phyloP scores from a whole-genome alignment of 2,888 invertebrate species.

The Hyles lineata region DNA sequence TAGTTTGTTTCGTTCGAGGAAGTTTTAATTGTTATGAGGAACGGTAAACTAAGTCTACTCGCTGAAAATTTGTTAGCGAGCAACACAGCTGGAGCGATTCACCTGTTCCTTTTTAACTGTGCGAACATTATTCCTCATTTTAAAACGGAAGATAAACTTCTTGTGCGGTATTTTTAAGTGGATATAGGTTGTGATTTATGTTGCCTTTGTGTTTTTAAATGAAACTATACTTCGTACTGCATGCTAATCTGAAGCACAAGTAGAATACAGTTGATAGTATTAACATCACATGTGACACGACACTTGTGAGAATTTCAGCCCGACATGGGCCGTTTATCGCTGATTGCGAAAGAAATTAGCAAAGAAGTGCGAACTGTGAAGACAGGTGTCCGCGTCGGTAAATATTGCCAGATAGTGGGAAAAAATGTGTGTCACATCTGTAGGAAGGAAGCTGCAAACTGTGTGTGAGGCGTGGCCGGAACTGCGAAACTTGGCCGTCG shows the following conservation, averaged over 20 bases:
- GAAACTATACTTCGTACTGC: neutral
- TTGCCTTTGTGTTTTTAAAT: neutral
- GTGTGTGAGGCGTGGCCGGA: constrained; percentile 60
- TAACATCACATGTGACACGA: neutral
- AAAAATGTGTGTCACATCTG: constrained; percentile 43
- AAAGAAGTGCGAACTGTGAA: neutral
- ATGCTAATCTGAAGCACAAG: neutral
- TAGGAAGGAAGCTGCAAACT: constrained; percentile 47
- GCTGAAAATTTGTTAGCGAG: constrained; percentile 18
- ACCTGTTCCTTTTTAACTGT: constrained; percentile 18
- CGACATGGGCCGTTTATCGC: neutral
- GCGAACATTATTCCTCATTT: constrained; percentile 18
- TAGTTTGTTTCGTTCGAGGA: constrained; percentile 27
- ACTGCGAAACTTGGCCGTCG: constrained; percentile 63
- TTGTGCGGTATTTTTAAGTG: constrained; percentile 4
- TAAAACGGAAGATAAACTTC: constrained; percentile 5
- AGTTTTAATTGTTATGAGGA: constrained; percentile 53
- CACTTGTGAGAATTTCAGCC: neutral
- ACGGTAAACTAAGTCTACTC: constrained; percentile 33
- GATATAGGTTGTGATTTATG: constrained; percentile 1
- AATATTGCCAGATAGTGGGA: constrained; percentile 40
- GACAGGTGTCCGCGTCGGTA: constrained; percentile 30
- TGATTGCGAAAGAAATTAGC: constrained; percentile 18
- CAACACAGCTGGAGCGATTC: constrained; percentile 14
- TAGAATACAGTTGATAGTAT: neutral